Percentiles rank a stretch among this genome's conserved stretches.
Conservation (phyloP, 2,113 vertebrate species). For the Setophaga kirtlandii region DNA sequence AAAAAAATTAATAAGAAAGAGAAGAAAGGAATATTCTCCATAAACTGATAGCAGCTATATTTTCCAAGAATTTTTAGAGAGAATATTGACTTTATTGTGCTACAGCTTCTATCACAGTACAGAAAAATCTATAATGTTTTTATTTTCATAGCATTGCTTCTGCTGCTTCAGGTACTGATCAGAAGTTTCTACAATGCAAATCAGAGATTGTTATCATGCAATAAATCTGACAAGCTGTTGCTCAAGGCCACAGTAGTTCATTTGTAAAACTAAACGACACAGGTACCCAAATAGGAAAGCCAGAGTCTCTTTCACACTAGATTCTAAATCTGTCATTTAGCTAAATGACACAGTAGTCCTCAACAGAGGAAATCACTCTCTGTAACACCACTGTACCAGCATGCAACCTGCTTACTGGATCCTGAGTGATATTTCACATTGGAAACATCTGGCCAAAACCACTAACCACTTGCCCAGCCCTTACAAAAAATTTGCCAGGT, state of each 20-base stretch:
- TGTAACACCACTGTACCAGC: not conserved
- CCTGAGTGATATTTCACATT: not conserved
- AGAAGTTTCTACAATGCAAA: not conserved
- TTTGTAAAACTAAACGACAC: not conserved
- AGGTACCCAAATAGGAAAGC: not conserved
- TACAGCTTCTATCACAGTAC: not conserved
- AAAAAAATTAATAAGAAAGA: not conserved
- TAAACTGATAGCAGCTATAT: not conserved
- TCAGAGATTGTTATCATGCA: not conserved
- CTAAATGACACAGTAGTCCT: not conserved
- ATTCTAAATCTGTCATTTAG: not conserved
- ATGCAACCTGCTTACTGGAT: not conserved
- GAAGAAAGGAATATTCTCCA: not conserved
- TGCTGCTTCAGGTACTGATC: not conserved
- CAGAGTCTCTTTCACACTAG: not conserved
- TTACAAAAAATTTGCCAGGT: not conserved
- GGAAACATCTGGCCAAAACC: not conserved
- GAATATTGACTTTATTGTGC: not conserved
- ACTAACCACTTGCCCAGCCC: not conserved
- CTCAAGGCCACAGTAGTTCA: not conserved
- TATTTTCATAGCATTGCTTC: not conserved
- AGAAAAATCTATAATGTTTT: not conserved
- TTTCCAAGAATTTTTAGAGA: not conserved
- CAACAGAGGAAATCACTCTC: not conserved
- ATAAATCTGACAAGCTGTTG: not conserved